Conservation (phyloP, 2,888 invertebrate genomes). For the Aphodius sticticus region DNA sequence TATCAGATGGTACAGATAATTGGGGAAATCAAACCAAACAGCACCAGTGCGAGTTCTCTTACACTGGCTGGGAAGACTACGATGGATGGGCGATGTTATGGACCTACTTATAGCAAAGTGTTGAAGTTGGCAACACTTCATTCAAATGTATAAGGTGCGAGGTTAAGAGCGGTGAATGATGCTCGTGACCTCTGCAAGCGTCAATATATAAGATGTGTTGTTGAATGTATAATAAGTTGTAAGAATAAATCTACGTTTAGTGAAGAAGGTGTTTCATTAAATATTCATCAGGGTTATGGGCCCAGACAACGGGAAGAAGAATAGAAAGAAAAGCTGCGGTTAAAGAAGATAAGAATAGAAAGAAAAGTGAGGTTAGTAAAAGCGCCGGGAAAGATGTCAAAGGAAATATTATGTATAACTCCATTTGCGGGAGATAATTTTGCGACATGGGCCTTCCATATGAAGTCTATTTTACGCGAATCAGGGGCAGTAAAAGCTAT, state of each 20-base stretch:
- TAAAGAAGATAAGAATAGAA: background rate
- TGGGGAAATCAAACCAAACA: too few species aligned
- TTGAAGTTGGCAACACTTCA: background rate
- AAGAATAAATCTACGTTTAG: background rate
- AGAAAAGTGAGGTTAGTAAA: constrained; percentile 13
- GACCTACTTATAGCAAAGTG: too few species aligned
- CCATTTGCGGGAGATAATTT: constrained; percentile 10
- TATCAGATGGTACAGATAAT: too few species aligned
- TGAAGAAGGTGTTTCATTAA: constrained; percentile 11
- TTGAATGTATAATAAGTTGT: background rate
- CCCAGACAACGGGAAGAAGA: background rate
- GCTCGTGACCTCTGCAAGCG: background rate
- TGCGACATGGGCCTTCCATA: constrained; percentile 13
- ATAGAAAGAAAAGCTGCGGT: background rate
- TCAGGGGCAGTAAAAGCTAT: constrained; percentile 5
- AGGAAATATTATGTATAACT: background rate
- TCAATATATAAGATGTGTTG: background rate
- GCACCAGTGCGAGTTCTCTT: too few species aligned
- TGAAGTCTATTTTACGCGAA: background rate
- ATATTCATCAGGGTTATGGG: constrained; percentile 7
- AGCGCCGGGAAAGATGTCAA: background rate
- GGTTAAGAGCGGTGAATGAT: background rate
- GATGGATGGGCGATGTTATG: too few species aligned
- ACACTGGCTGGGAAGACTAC: too few species aligned
- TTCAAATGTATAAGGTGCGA: background rate